Percentiles rank a stretch among this genome's conserved stretches.
Conservation (phyloP, 2,113 vertebrate genomes). For the Globicephala melas region DNA sequence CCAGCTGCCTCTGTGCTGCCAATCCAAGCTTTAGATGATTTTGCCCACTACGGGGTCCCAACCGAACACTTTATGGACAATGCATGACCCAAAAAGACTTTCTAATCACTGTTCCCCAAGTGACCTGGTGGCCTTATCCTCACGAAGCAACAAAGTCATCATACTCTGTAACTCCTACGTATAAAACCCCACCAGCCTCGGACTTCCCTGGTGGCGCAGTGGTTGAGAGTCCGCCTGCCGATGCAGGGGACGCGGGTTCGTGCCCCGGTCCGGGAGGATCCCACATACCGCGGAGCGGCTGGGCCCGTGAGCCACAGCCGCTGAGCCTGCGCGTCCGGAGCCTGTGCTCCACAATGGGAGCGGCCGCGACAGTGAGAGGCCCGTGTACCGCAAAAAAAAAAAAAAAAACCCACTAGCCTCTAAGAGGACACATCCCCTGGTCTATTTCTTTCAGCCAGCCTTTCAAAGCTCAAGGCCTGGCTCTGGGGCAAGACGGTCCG, state of each 20-base stretch:
- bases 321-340: too few relatives aligned
- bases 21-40: neutral
- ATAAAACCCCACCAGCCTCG: neutral
- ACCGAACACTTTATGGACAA: neutral
- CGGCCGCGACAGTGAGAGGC: too few relatives aligned
- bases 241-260: too few relatives aligned
- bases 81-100: neutral
- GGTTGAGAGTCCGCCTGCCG: too few relatives aligned
- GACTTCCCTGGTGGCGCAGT: too few relatives aligned
- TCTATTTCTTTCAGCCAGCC: neutral
- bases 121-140: neutral
- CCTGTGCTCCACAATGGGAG: too few relatives aligned
- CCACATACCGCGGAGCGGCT: too few relatives aligned
- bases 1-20: neutral
- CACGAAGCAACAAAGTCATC: neutral
- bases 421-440: neutral
- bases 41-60: neutral
- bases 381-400: too few relatives aligned
- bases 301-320: too few relatives aligned
- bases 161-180: neutral
- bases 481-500: neutral
- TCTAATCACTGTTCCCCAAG: neutral
- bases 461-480: neutral
- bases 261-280: too few relatives aligned
- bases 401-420: neutral